phyloP scores from a whole-genome alignment of 1,140 invertebrate species.

The Tetragonula clypearis region DNA sequence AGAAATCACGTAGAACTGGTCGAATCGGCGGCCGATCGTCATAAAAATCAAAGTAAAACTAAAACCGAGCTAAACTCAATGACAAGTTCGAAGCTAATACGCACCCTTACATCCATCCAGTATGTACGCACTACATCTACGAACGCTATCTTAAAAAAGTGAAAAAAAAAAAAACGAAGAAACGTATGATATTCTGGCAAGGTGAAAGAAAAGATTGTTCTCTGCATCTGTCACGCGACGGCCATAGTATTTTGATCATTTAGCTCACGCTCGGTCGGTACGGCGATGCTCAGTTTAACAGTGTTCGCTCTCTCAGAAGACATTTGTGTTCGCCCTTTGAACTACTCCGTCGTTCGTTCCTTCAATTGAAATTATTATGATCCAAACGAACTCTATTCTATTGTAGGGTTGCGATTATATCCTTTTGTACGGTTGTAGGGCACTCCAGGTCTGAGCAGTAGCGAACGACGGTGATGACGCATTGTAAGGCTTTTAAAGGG shows the following conservation, averaged over 20 bases:
- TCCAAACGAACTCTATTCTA: slow-evolving; percentile 77
- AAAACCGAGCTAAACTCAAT: background rate
- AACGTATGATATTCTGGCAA: background rate
- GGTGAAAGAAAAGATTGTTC: background rate
- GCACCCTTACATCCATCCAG: background rate
- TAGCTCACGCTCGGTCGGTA: background rate
- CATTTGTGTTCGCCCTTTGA: slow-evolving; percentile 62
- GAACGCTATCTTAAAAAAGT: background rate
- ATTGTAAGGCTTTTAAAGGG: slow-evolving; percentile 76
- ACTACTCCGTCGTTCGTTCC: slow-evolving; percentile 61
- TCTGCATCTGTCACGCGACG: background rate
- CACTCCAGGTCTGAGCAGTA: slow-evolving; percentile 69
- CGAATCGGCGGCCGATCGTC: no score
- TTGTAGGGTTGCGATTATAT: slow-evolving; percentile 77
- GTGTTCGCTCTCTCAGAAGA: slow-evolving; percentile 46
- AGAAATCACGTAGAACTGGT: no score
- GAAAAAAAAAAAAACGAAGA: background rate
- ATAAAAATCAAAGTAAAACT: background rate
- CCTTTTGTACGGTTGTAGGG: slow-evolving; percentile 76
- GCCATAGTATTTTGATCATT: background rate
- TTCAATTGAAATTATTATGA: slow-evolving; percentile 78
- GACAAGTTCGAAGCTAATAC: background rate
- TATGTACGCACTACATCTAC: background rate
- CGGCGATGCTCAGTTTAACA: slow-evolving; percentile 39
- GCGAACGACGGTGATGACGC: slow-evolving; percentile 75